These are phyloP conservation scores for Tetragonisca angustula DNA, from an alignment of 2,888 invertebrate species.

Conservation along the genomic window DNA sequence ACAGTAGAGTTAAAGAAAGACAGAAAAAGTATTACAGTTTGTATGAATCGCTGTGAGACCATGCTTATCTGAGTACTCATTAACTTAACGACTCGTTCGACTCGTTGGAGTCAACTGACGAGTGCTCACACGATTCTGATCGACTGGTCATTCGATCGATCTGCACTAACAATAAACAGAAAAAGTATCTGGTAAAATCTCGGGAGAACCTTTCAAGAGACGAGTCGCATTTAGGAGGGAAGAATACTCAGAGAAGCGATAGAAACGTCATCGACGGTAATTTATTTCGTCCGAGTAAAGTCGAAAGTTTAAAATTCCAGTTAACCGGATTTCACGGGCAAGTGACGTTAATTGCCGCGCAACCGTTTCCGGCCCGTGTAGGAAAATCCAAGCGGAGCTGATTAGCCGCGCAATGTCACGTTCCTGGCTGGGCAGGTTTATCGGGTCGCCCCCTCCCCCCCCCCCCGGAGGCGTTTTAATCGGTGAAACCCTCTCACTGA, in stretches of 20 bases:
- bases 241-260: not conserved
- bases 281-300: not conserved
- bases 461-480: constrained; percentile 6
- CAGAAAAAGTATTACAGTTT: too few relatives aligned
- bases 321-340: not conserved
- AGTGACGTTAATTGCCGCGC: constrained; percentile 25
- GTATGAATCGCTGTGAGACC: too few relatives aligned
- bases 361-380: not conserved
- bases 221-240: not conserved
- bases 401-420: not conserved
- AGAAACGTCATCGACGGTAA: not conserved
- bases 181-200: too few relatives aligned
- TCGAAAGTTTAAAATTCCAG: not conserved
- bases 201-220: not conserved
- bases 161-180: too few relatives aligned
- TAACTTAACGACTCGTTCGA: too few relatives aligned
- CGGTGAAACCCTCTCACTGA: not conserved
- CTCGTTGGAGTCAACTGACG: too few relatives aligned
- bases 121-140: too few relatives aligned
- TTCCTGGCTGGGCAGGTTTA: not conserved
- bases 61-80: too few relatives aligned
- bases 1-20: too few relatives aligned
- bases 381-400: not conserved
- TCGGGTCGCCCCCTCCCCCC: too few relatives aligned
- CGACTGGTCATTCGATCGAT: too few relatives aligned